Conservation (phyloP, 2,888 invertebrate species). For the Netelia fuscicornis region DNA sequence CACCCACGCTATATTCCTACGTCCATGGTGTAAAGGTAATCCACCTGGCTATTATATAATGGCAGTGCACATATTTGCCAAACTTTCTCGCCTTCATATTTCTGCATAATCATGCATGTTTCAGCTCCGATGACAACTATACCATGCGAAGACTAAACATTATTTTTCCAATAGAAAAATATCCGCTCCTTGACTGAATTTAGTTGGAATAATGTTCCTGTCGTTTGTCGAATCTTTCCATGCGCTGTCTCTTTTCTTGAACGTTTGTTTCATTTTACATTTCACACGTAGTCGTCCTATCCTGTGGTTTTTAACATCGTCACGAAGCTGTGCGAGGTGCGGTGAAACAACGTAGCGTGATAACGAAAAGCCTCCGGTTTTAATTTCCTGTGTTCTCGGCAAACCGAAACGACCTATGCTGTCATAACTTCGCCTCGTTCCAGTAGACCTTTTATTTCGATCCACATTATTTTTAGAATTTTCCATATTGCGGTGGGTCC, state of each 20-base stretch:
- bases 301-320: background rate
- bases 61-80: too few species aligned
- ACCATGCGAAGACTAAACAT: too few species aligned
- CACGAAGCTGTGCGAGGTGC: conserved; percentile 12
- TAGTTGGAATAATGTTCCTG: background rate
- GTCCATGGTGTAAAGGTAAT: background rate
- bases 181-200: background rate
- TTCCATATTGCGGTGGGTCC: conserved; percentile 40
- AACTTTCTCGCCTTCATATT: too few species aligned
- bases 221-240: background rate
- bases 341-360: conserved; percentile 29
- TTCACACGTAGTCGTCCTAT: background rate
- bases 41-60: too few species aligned
- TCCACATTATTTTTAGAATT: conserved; percentile 68
- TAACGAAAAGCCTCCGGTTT: conserved; percentile 15
- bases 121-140: too few species aligned
- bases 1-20: background rate
- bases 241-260: background rate
- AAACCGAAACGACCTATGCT: conserved; percentile 4
- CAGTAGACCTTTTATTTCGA: conserved; percentile 63
- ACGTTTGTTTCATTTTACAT: background rate
- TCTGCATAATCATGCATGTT: too few species aligned
- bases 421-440: conserved; percentile 30
- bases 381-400: conserved; percentile 28
- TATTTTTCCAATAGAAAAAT: too few species aligned